These are phyloP conservation scores for Thereva nobilitata DNA, from an alignment of 2,888 invertebrate genomes.

Conservation along the genomic window DNA sequence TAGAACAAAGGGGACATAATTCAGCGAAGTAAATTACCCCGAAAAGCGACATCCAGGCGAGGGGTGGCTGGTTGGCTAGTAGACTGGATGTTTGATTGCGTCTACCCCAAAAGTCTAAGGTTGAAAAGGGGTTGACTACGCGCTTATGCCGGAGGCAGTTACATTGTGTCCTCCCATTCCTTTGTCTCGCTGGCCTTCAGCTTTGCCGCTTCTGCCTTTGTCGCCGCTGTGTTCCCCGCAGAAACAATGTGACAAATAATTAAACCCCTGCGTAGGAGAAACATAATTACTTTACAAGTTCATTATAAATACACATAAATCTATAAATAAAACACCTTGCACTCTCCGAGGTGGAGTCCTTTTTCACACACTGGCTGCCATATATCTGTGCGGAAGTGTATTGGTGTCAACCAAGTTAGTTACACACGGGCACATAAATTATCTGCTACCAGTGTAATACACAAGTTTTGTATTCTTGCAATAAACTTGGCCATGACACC, in stretches of 20 bases:
- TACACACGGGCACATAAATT: constrained; percentile 37
- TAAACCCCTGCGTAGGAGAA: constrained; percentile 38
- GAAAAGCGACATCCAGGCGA: constrained; percentile 34
- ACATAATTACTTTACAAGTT: constrained; percentile 59
- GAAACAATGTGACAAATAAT: constrained; percentile 40
- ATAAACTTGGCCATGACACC: constrained; percentile 39
- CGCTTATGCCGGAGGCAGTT: no score
- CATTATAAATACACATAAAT: constrained; percentile 58
- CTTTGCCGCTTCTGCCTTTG: constrained; percentile 14
- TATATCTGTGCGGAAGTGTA: constrained; percentile 18
- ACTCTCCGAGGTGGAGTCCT: constrained; percentile 9
- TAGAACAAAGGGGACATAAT: constrained; percentile 36
- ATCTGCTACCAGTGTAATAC: constrained; percentile 37
- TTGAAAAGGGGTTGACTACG: constrained; percentile 22
- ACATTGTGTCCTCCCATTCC: no score
- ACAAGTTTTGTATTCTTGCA: constrained; percentile 38
- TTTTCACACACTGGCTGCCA: constrained; percentile 11
- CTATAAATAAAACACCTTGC: constrained; percentile 47
- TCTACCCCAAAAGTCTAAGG: constrained; percentile 8
- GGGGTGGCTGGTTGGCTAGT: constrained; percentile 2
- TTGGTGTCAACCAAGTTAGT: constrained; percentile 33
- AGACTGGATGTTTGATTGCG: constrained; percentile 2
- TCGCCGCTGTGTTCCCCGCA: neutral
- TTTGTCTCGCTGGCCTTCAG: no score
- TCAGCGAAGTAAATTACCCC: constrained; percentile 38